Conservation (phyloP, 2,888 invertebrate species). For the Machimus atricapillus region DNA sequence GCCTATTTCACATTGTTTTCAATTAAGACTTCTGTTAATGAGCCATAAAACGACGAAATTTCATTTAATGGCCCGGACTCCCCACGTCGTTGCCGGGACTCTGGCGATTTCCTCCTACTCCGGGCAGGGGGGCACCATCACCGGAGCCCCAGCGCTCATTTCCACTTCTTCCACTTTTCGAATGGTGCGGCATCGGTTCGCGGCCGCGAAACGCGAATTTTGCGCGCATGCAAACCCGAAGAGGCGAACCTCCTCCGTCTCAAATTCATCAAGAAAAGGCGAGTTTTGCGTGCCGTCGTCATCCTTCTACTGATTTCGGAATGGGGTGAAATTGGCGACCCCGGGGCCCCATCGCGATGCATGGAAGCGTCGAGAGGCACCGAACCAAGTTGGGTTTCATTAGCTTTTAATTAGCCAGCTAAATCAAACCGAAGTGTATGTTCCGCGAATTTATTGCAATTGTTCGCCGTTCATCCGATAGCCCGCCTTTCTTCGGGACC, state of each 20-base stretch:
- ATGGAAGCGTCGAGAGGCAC: background rate
- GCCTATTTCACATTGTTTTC: constrained; percentile 47
- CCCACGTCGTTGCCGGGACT: constrained; percentile 32
- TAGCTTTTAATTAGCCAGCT: constrained; percentile 44
- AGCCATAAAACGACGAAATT: constrained; percentile 47
- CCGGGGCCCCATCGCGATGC: background rate
- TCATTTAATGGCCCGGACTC: constrained; percentile 42
- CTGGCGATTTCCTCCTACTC: background rate
- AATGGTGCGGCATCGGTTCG: background rate
- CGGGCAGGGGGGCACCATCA: background rate
- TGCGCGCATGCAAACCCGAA: constrained; percentile 14
- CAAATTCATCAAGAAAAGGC: constrained; percentile 11
- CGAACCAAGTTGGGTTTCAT: constrained; percentile 41
- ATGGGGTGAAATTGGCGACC: background rate
- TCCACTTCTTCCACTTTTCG: background rate
- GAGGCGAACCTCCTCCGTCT: constrained; percentile 18
- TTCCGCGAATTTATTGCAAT: constrained; percentile 29
- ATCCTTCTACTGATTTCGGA: background rate
- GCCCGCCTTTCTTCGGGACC: background rate
- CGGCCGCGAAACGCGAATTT: background rate
- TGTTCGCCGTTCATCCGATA: background rate
- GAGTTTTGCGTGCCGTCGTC: constrained; percentile 13
- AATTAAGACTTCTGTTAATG: constrained; percentile 49
- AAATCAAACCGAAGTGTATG: constrained; percentile 30
- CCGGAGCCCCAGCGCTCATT: background rate